Percentiles rank a stretch among this genome's conserved stretches.
phyloP scores from a whole-genome alignment of 2,888 invertebrate genomes.

The Aspidiotus destructor region DNA sequence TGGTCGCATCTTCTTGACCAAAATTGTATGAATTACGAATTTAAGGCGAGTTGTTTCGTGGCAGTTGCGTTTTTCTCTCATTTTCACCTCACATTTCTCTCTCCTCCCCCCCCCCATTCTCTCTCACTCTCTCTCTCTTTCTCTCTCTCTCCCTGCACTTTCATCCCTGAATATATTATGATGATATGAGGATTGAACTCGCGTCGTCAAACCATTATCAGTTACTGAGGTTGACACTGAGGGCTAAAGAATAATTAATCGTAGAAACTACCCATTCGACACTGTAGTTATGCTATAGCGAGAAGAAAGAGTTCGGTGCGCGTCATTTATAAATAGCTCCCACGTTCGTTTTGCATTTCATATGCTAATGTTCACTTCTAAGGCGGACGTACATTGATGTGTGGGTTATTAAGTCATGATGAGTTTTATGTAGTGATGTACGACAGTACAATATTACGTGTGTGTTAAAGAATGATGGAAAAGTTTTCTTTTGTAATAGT shows the following conservation, averaged over 20 bases:
- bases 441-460: not conserved
- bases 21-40: no score
- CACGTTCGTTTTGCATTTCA: slow-evolving; percentile 29
- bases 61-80: no score
- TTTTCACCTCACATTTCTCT: no score
- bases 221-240: not conserved
- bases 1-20: no score
- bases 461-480: no score
- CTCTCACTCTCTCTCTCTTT: no score
- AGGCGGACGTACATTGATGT: slow-evolving; percentile 24
- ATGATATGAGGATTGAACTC: no score
- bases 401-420: slow-evolving; percentile 27
- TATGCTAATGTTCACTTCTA: slow-evolving; percentile 22
- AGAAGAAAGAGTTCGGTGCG: slow-evolving; percentile 18
- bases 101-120: no score
- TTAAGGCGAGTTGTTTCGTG: no score
- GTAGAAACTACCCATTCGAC: slow-evolving; percentile 5
- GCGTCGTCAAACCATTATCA: no score
- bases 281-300: not conserved
- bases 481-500: not conserved
- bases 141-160: no score
- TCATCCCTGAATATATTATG: no score
- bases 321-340: slow-evolving; percentile 32
- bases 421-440: slow-evolving; percentile 3
- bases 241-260: slow-evolving; percentile 10